Evolutionary conservation across 2,797 vertebrate species (phyloP).

Genomic region (Hozukius guyotensis): DNA sequence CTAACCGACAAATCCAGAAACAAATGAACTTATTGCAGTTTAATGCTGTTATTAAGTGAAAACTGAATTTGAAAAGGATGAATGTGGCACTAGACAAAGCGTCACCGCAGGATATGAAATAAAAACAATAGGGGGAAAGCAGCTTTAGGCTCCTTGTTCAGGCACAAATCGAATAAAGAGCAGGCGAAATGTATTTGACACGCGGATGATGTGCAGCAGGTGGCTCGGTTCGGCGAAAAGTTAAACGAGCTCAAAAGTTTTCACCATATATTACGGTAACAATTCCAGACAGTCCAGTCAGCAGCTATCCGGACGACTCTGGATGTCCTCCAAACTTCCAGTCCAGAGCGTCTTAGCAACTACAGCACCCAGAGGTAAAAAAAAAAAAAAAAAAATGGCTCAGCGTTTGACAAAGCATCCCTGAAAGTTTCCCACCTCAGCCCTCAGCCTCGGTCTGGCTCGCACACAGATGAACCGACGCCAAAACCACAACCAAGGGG

Average conservation of each 20-base stretch:
- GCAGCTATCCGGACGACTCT: background rate
- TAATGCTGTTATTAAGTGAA: conserved; percentile 19
- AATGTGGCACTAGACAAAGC: background rate
- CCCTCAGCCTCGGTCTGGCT: background rate
- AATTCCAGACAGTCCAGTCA: conserved; percentile 3
- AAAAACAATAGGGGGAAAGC: background rate
- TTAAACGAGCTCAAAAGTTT: conserved; percentile 16
- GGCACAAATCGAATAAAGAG: conserved; percentile 22
- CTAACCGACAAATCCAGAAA: conserved; percentile 21
- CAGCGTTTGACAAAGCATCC: background rate
- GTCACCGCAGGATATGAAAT: background rate
- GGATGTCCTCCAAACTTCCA: background rate
- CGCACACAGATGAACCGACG: background rate
- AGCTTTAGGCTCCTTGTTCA: background rate
- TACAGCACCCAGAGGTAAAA: background rate
- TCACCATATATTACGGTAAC: conserved; percentile 10
- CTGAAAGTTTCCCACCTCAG: background rate
- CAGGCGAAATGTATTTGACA: conserved; percentile 19
- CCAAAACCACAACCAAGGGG: conserved; percentile 20
- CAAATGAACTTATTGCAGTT: conserved; percentile 20
- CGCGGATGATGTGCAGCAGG: conserved; percentile 22
- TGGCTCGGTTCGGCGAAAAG: conserved; percentile 11
- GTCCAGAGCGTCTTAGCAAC: background rate
- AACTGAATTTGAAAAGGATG: conserved; percentile 10
- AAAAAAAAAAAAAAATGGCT: background rate